Conservation (phyloP, 2,888 invertebrate genomes). For the Ptychoptera contaminata region DNA sequence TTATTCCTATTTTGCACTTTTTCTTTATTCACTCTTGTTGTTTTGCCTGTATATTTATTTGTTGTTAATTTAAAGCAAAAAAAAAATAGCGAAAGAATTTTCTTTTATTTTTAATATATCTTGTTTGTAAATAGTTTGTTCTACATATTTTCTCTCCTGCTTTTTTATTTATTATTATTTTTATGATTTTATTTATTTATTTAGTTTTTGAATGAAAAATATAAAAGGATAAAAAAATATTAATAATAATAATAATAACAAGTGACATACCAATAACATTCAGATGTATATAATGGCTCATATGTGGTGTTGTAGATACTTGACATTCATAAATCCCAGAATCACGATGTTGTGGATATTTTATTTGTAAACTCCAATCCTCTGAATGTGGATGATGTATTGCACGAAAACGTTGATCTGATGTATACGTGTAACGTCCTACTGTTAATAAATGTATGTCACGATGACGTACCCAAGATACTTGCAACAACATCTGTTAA, state of each 20-base stretch:
- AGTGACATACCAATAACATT: conserved; percentile 78
- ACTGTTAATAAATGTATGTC: conserved; percentile 82
- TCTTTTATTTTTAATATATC: too few relatives aligned
- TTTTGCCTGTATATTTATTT: too few relatives aligned
- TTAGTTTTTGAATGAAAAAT: not conserved
- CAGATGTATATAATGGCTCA: conserved; percentile 82
- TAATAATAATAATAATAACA: too few relatives aligned
- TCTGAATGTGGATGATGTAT: conserved; percentile 73
- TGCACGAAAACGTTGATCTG: conserved; percentile 78
- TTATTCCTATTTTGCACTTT: too few relatives aligned
- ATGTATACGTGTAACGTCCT: conserved; percentile 80
- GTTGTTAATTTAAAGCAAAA: too few relatives aligned
- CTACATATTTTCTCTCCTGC: conserved; percentile 1
- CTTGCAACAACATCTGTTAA: conserved; percentile 55
- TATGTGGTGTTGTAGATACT: conserved; percentile 83
- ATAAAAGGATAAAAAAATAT: too few relatives aligned
- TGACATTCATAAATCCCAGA: conserved; percentile 84
- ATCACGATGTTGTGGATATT: conserved; percentile 81
- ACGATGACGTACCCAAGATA: conserved; percentile 81
- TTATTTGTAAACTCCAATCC: conserved; percentile 86
- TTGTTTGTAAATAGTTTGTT: conserved; percentile 2
- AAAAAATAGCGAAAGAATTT: too few relatives aligned
- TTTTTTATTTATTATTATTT: too few relatives aligned
- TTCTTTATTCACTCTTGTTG: too few relatives aligned
- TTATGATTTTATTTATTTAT: conserved; percentile 1